phyloP scores from a whole-genome alignment of 2,888 invertebrate genomes.

The Gastrophysa polygoni region DNA sequence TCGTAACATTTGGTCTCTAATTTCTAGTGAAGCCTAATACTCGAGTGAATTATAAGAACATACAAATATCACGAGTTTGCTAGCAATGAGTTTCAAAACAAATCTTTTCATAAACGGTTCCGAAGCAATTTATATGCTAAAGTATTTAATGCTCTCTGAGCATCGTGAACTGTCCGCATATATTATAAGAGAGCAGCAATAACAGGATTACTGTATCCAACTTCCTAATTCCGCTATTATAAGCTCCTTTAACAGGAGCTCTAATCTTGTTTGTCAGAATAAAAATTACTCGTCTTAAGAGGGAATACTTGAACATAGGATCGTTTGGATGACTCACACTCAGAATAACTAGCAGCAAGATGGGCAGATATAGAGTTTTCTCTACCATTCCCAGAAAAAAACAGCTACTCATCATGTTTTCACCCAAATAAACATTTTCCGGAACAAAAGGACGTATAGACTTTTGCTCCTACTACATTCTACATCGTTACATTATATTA shows the following conservation, averaged over 20 bases:
- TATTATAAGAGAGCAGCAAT: constrained; percentile 37
- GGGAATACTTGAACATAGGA: not conserved
- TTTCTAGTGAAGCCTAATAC: no score
- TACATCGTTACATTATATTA: no score
- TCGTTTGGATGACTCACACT: no score
- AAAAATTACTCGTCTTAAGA: not conserved
- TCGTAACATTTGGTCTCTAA: no score
- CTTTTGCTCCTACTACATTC: no score
- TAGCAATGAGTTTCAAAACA: not conserved
- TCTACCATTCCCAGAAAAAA: no score
- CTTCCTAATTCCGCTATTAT: constrained; percentile 50
- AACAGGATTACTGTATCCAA: constrained; percentile 43
- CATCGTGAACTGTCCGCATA: constrained; percentile 41
- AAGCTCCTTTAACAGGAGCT: constrained; percentile 45
- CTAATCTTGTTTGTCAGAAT: not conserved
- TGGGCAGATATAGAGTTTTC: no score
- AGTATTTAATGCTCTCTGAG: constrained; percentile 23
- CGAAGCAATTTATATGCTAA: constrained; percentile 22
- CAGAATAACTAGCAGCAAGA: no score
- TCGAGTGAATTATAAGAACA: not conserved
- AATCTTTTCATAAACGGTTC: not conserved
- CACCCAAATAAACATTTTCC: no score
- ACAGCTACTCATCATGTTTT: no score
- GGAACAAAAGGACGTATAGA: no score
- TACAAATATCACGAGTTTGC: not conserved